Percentiles rank a stretch among this genome's conserved stretches.
These are phyloP conservation scores for Mus musculus DNA, from an alignment of 2,113 vertebrate genomes.

Conservation along the genomic window DNA sequence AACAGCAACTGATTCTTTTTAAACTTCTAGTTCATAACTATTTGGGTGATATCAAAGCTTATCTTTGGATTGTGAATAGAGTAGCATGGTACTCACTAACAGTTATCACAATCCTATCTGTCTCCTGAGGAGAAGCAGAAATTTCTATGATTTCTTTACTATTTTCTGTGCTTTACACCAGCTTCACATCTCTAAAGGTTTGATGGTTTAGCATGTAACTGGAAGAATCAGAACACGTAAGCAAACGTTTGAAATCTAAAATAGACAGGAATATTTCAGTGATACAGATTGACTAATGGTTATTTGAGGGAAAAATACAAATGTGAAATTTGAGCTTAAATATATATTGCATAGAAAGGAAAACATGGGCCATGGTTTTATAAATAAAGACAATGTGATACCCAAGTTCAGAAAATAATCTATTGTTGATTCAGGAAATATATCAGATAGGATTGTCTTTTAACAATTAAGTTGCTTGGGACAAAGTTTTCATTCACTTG, in stretches of 20 bases:
- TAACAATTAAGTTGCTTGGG: neutral
- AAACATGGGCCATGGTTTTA: neutral
- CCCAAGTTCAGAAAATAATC: neutral
- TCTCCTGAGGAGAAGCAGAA: neutral
- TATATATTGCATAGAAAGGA: neutral
- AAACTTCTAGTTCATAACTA: neutral
- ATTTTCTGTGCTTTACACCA: neutral
- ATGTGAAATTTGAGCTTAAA: neutral
- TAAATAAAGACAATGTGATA: neutral
- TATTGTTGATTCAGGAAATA: neutral
- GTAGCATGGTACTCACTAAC: fast-evolving
- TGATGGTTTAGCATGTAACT: neutral
- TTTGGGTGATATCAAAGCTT: neutral
- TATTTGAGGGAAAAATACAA: neutral
- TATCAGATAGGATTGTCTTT: neutral
- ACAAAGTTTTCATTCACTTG: neutral
- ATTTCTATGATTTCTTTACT: neutral
- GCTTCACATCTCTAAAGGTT: neutral
- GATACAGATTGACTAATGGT: neutral
- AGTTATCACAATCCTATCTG: neutral
- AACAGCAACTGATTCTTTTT: neutral
- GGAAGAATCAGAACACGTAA: neutral
- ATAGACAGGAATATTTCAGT: neutral
- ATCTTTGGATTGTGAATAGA: neutral
- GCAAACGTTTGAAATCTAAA: neutral